A percentile compares a stretch with the other conserved stretches of the same genome.
Conservation (phyloP, 1,140 invertebrate genomes). For the Adelges cooleyi region DNA sequence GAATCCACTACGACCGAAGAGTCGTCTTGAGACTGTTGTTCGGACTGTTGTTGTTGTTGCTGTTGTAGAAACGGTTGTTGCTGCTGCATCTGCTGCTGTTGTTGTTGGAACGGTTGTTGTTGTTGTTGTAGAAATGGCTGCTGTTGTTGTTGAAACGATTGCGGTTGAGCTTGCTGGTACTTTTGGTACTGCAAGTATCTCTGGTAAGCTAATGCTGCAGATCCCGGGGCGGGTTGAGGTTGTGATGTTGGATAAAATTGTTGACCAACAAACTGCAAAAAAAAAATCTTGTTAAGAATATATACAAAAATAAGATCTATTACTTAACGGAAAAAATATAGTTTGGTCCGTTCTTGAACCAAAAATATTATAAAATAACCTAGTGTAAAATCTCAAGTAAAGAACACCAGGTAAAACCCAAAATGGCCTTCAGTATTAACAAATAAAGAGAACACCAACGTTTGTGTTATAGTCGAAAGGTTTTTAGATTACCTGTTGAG, state of each 20-base stretch:
- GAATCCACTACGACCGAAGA: neutral
- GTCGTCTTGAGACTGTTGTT: conserved; percentile 11
- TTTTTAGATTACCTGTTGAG: conserved; percentile 5
- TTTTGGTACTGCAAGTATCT: conserved; percentile 1
- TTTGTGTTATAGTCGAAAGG: too few relatives aligned
- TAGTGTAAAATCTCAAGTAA: too few relatives aligned
- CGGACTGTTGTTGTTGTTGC: neutral
- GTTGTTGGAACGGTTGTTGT: neutral
- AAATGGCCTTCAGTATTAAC: too few relatives aligned
- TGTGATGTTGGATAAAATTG: neutral
- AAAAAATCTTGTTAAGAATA: too few relatives aligned
- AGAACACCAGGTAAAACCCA: too few relatives aligned
- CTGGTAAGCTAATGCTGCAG: conserved; percentile 4
- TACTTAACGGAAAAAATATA: too few relatives aligned
- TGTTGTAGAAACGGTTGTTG: neutral
- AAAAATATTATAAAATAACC: too few relatives aligned
- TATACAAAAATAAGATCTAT: too few relatives aligned
- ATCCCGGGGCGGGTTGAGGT: neutral
- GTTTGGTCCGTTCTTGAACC: too few relatives aligned
- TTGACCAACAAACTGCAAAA: neutral
- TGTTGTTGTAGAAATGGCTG: conserved; percentile 16
- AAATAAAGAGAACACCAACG: too few relatives aligned
- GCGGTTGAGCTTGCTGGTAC: neutral
- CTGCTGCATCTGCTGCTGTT: neutral
- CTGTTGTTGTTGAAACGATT: neutral